These are phyloP conservation scores for Tiaroga cobitis DNA, from an alignment of 2,797 vertebrate genomes.

Conservation along the genomic window DNA sequence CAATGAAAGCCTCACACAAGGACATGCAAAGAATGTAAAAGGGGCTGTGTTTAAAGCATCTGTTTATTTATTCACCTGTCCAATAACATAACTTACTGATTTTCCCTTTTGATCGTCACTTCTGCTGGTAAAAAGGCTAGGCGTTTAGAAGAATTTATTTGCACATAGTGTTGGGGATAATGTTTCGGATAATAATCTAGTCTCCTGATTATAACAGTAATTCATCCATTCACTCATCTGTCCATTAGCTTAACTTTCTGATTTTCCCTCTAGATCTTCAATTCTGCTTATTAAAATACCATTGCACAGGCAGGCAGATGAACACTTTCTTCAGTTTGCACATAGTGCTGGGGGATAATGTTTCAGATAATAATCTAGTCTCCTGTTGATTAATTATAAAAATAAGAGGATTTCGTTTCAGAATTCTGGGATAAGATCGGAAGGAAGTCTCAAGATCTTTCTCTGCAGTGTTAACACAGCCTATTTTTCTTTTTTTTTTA, in stretches of 20 bases:
- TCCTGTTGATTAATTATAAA: conserved; percentile 56
- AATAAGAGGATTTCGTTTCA: conserved; percentile 39
- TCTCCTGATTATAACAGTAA: conserved; percentile 39
- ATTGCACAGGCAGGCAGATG: conserved; percentile 29
- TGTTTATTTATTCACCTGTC: not conserved
- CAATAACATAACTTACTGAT: conserved; percentile 14
- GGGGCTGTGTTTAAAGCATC: not conserved
- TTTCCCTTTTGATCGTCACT: not conserved
- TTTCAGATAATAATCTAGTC: conserved; percentile 50
- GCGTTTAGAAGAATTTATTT: conserved; percentile 31
- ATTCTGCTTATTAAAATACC: conserved; percentile 53
- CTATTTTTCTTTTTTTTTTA: not conserved
- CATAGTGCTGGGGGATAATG: conserved; percentile 2
- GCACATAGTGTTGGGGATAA: not conserved
- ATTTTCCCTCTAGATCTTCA: conserved; percentile 13
- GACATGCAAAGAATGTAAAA: conserved; percentile 25
- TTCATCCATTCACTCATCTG: not conserved
- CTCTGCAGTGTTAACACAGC: not conserved
- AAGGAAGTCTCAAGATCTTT: conserved; percentile 1
- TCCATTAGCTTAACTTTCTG: conserved; percentile 35
- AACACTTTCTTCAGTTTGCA: conserved; percentile 32
- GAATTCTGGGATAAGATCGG: not conserved
- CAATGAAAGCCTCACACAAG: conserved; percentile 42
- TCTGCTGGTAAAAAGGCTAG: conserved; percentile 42
- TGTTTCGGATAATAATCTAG: conserved; percentile 44